Base-by-base conservation (phyloP, 1,140 invertebrate species). In the Tigriopus japonicus region DNA sequence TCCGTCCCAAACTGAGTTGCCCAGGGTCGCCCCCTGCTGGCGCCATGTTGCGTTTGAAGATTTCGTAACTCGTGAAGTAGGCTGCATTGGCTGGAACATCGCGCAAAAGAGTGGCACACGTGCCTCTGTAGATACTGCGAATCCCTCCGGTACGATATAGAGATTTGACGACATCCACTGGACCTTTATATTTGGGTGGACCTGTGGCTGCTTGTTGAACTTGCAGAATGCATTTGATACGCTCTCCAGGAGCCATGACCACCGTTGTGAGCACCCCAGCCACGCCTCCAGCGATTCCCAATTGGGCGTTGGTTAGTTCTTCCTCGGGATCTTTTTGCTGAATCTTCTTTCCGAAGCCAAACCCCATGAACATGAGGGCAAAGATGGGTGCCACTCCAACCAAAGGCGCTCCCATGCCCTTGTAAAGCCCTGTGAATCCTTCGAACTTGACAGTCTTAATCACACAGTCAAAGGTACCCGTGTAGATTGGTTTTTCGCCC, bases 11-110 rank as follows among this genome's bases (percentile, higher is more conserved):
- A 64, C 82, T 82, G 13, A 86, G 66, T 42, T 81, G 74, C 23
- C 65, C 59, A 59, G 69, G 67, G 42, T 40, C 54, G 52, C 78
- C 73, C 58, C 77, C 78, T 35, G 28, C 28, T 7, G 81, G 77
- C 17, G 80, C 79, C 63, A 90, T 71, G 21, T 75, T 69, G 63
- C 79, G 75, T 73, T 95, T 85, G 1, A 98, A 70, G 72, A 77
- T 85, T 72, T 98, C 95, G 69, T 99, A 98, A 0, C 87, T 86
- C 75, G 94, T 82, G 69, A 98, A 97, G 73, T 98, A 99, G 75
- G 93, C 82, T 42, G 92, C 95, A 73, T 84, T 89, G 1, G 91
- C 93, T 62, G 95, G 95, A 63, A 97, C 82, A 80, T 98, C 90
- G 80, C 94, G 81, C 21, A 95, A 72, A 52, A 98, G 75, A 42